Evolutionary conservation across 35 echinoderm and acorn worm genomes (phyloP), one percentile per base, ranked within the genome.

Genomic region (Diadema setosum): DNA sequence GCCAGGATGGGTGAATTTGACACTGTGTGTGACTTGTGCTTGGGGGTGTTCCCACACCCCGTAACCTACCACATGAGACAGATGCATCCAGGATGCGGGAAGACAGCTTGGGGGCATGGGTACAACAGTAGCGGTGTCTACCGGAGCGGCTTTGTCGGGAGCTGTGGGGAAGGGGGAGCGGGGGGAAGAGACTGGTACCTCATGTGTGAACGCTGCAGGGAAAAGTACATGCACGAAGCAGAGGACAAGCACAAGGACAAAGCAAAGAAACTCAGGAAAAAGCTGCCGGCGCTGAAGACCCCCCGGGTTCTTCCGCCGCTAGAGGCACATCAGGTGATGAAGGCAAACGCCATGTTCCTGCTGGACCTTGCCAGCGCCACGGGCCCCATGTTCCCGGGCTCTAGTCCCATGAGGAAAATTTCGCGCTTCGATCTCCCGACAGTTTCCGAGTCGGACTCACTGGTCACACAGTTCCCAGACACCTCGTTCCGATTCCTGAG

Each of bases 41-140:
- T 88, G 43, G 89, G 96, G 8, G 89, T 93, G 4, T 99, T 94
- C 45, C 96, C 96, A 23, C 92, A 93, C 74, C 96, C 96, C 29
- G 96, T 99, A 42, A 99, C 96, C 0, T 99, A 95, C 75, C 96
- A 99, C 45, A 99, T 99, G 96, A 91, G 90, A 44, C 90, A 99
- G 29, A 64, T 86, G 45, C 96, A 99, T 55, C 96, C 96, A 17
- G 96, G 96, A 21, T 99, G 96, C 78, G 92, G 96, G 5, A 94
- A 86, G 73, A 86, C 73, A 33, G 96, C 96, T 36, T 85, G 90
- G 15, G 96, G 96, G 8, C 93, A 99, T 39, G 92, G 96, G 2
- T 99, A 99, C 75, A 99, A 99, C 65, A 99, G 96, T 58, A 99
- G 96, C 85, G 92, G 96, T 5, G 84, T 90, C 46, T 99, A 94